Evolutionary conservation across 2,797 vertebrate genomes (phyloP), one percentile per base, ranked within the genome.

Genomic region (Syncerus caffer): DNA sequence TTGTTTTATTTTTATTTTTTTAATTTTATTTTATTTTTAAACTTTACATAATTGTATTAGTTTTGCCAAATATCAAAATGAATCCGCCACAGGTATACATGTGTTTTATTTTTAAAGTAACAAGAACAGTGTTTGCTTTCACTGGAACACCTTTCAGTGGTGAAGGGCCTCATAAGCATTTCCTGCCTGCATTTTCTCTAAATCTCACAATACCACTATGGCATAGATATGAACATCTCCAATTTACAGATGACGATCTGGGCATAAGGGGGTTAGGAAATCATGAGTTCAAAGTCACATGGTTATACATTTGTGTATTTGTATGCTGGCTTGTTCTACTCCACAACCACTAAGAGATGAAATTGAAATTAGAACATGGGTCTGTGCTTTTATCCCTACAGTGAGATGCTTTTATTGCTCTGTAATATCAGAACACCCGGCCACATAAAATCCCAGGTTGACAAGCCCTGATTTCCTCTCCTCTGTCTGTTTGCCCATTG

Each of bases 91-190:
- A n/a, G n/a, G n/a, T n/a, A n/a, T n/a, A n/a, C n/a, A n/a, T n/a
- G n/a, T n/a, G 83, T 91, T 94, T 96, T 96, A n/a, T 83, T 96
- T 97, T 79, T 29, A 86, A 51, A 92, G 21, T 60, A 90, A 34
- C 42, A 71, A 27, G 57, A 84, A 89, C 38, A 80, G 13, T 10
- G 50, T 53, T 91, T 55, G 19, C 47, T 89, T 89, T 38, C 51
- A 38, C 83, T 95, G 96, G 74, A 87, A 57, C 27, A 76, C 21
- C 31, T 55, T 67, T 76, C 91, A 84, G 42, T 89, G 51, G 34
- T 89, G 67, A 90, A 96, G 29, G 64, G 47, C 7, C 42, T 80
- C 42, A 47, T 94, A 86, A 86, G 38, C 89, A 80, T 85, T 80
- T 93, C 86, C 57, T 74, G 15, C 15, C 11, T 92, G 38, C 11